These are phyloP conservation scores for Eurytoma californica DNA, from an alignment of 2,888 invertebrate species.

Conservation along the genomic window DNA sequence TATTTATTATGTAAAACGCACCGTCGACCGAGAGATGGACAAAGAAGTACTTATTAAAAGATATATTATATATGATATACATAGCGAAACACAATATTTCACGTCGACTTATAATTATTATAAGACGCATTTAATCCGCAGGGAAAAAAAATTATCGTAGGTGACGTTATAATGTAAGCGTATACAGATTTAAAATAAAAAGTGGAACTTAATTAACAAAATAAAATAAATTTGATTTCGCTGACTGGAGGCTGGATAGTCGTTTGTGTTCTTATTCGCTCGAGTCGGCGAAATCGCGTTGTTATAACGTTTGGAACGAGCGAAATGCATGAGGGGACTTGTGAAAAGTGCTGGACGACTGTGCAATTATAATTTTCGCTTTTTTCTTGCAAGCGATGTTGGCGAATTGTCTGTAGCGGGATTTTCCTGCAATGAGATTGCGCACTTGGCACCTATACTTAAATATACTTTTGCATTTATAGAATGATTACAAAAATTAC, in stretches of 20 bases:
- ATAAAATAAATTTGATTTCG: conserved; percentile 30
- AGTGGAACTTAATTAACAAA: not conserved
- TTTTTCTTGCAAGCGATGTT: not conserved
- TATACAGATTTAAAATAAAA: not conserved
- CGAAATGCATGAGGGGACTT: not conserved
- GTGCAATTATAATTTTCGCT: not conserved
- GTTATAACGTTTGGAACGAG: conserved; percentile 2
- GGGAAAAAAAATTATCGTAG: conserved; percentile 22
- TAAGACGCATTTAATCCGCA: conserved; percentile 20
- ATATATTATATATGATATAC: conserved; percentile 21
- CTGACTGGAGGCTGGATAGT: conserved; percentile 4
- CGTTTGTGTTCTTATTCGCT: conserved; percentile 19
- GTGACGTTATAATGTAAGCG: not conserved
- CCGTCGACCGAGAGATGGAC: not conserved
- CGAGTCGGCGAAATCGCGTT: conserved; percentile 26
- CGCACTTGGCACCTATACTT: not conserved
- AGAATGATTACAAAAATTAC: too few species aligned
- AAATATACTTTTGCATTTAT: too few species aligned
- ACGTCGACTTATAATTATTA: conserved; percentile 31
- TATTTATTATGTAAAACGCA: conserved; percentile 22
- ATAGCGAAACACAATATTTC: conserved; percentile 30
- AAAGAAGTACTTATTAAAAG: not conserved
- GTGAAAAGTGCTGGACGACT: not conserved
- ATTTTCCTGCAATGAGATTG: conserved; percentile 3
- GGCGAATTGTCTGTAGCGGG: not conserved